A percentile compares a stretch with the other conserved stretches of the same genome.
Evolutionary conservation across 2,888 invertebrate genomes (phyloP).

Genomic region (Rhodophaea formosa): DNA sequence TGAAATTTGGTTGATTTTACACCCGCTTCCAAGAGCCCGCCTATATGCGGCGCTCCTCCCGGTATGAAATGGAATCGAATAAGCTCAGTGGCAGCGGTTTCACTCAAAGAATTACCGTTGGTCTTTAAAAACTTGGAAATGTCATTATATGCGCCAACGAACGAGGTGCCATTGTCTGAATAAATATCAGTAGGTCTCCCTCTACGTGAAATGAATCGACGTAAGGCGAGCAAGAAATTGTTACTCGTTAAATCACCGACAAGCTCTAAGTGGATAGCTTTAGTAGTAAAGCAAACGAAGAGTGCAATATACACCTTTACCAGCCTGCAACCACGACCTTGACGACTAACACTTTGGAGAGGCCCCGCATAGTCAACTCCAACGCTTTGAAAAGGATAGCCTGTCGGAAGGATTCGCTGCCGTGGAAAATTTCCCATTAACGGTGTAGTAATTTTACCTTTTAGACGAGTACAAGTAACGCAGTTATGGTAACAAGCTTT

Average conservation of each 20-base stretch:
- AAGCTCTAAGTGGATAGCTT: neutral
- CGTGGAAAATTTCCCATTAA: slow-evolving; percentile 27
- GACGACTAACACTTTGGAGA: slow-evolving; percentile 3
- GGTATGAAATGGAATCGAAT: neutral
- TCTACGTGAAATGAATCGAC: neutral
- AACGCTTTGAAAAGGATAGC: slow-evolving; percentile 15
- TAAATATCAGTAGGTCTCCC: neutral
- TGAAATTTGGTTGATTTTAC: neutral
- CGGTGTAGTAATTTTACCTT: slow-evolving; percentile 24
- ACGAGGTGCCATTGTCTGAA: neutral
- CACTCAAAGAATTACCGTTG: neutral
- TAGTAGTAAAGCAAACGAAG: neutral
- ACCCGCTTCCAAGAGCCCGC: neutral
- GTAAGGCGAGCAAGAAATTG: neutral
- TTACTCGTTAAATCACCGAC: neutral
- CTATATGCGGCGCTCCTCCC: neutral
- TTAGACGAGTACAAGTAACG: slow-evolving; percentile 28
- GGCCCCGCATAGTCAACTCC: slow-evolving; percentile 22
- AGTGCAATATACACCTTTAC: no score
- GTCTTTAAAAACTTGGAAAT: neutral
- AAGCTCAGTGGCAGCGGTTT: neutral
- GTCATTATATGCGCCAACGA: no score
- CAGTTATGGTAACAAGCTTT: slow-evolving; percentile 27
- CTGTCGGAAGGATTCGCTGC: slow-evolving; percentile 21
- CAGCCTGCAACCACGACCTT: no score